phyloP scores from a whole-genome alignment of 2,888 invertebrate species.

The Chloroclystis v-ata region DNA sequence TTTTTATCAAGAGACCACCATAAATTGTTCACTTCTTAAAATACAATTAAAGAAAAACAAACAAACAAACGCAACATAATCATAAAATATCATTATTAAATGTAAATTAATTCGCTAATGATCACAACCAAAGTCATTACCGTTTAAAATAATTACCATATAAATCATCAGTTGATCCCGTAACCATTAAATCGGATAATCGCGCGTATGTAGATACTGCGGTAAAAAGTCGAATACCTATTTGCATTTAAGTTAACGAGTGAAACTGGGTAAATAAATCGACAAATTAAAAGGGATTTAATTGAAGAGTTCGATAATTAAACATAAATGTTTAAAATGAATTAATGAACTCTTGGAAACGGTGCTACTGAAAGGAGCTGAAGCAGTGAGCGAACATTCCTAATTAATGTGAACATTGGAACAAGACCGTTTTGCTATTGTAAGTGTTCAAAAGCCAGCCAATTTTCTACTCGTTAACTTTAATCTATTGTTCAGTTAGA shows the following conservation, averaged over 20 bases:
- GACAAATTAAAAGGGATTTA: constrained; percentile 68
- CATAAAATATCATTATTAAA: not conserved
- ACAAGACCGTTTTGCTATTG: constrained; percentile 54
- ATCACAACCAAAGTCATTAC: constrained; percentile 31
- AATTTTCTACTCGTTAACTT: constrained; percentile 42
- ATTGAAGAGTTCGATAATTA: constrained; percentile 74
- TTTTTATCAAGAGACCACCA: no score
- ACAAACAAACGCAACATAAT: not conserved
- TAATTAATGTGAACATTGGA: constrained; percentile 59
- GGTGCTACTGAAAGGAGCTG: constrained; percentile 44
- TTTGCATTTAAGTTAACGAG: constrained; percentile 47
- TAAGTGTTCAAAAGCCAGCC: constrained; percentile 48
- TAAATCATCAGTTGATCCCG: constrained; percentile 42
- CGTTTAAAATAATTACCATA: constrained; percentile 39
- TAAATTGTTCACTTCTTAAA: no score
- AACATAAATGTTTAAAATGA: constrained; percentile 74
- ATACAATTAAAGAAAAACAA: not conserved
- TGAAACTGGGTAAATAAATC: constrained; percentile 51
- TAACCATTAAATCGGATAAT: constrained; percentile 33
- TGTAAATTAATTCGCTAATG: constrained; percentile 6
- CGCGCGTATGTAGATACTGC: constrained; percentile 34
- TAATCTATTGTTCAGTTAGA: constrained; percentile 39
- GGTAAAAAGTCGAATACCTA: constrained; percentile 35
- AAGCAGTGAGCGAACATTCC: constrained; percentile 48
- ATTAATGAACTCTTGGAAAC: constrained; percentile 66